These are phyloP conservation scores for Conger conger DNA, from an alignment of 2,113 vertebrate species.

Conservation along the genomic window DNA sequence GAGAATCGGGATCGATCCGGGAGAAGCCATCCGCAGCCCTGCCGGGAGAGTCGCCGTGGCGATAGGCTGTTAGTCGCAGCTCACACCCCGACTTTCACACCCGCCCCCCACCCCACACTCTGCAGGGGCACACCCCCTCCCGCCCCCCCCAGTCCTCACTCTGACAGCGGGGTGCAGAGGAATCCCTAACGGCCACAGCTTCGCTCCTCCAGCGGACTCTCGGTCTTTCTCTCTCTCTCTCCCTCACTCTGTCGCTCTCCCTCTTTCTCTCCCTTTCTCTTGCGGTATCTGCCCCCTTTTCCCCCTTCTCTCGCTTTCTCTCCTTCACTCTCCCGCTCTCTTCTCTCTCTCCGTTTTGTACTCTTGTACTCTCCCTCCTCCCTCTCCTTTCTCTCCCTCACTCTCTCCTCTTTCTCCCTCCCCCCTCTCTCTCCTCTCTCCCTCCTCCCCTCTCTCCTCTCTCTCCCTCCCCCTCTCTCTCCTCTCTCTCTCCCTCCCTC, in stretches of 20 bases:
- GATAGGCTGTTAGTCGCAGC: too few species aligned
- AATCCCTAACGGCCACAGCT: neutral
- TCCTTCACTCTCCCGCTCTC: neutral
- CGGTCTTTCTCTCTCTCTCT: neutral
- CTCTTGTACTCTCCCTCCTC: too few species aligned
- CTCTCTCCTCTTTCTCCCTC: too few species aligned
- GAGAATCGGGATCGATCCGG: neutral
- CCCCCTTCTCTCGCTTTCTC: neutral
- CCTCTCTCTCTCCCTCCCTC: neutral
- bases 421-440: too few species aligned
- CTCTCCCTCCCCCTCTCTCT: constrained; percentile 8
- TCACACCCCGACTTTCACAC: neutral
- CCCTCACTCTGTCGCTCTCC: neutral
- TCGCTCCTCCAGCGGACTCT: neutral
- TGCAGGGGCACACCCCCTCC: too few species aligned
- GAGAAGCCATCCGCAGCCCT: too few species aligned
- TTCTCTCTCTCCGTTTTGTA: neutral
- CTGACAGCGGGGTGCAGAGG: neutral
- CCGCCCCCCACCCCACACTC: too few species aligned
- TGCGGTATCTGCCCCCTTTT: neutral
- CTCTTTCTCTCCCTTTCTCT: neutral
- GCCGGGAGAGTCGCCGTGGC: too few species aligned
- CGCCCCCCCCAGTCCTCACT: neutral
- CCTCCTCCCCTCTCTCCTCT: neutral
- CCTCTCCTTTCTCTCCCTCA: too few species aligned